phyloP scores from a whole-genome alignment of 2,888 invertebrate species.

The Blastobasis lacticolella region DNA sequence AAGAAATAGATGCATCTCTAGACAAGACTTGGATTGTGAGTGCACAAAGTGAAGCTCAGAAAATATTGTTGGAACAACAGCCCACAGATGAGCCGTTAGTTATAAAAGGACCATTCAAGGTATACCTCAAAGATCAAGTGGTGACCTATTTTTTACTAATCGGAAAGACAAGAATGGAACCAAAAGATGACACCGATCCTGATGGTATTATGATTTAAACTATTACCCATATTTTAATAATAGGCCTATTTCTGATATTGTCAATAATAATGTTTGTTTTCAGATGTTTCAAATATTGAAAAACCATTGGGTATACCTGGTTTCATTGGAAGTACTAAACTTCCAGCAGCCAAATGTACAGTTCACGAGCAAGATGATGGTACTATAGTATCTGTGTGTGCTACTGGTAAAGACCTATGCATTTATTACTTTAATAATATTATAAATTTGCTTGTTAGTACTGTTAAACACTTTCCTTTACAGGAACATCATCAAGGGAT shows the following conservation, averaged over 20 bases:
- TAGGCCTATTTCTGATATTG: not conserved
- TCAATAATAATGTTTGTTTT: conserved; percentile 20
- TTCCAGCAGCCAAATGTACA: conserved; percentile 72
- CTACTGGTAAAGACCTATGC: conserved; percentile 72
- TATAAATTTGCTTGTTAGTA: too few species aligned
- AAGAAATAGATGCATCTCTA: conserved; percentile 81
- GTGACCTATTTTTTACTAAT: conserved; percentile 89
- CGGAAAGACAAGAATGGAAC: conserved; percentile 73
- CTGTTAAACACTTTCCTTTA: conserved; percentile 13
- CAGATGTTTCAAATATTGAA: conserved; percentile 82
- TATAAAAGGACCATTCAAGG: conserved; percentile 88
- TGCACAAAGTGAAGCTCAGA: conserved; percentile 86
- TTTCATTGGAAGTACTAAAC: conserved; percentile 54
- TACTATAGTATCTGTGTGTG: conserved; percentile 88
- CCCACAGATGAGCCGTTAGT: conserved; percentile 77
- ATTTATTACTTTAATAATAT: too few species aligned
- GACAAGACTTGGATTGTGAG: conserved; percentile 96
- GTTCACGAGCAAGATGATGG: conserved; percentile 96
- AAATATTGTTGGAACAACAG: conserved; percentile 77
- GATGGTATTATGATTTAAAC: conserved; percentile 74
- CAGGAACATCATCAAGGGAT: conserved; percentile 90
- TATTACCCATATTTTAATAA: not conserved
- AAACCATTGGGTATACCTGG: conserved; percentile 73
- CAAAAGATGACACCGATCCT: conserved; percentile 64
- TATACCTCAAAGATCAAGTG: conserved; percentile 83